phyloP scores from a whole-genome alignment of 1,140 invertebrate genomes.

The Drosophila varians region DNA sequence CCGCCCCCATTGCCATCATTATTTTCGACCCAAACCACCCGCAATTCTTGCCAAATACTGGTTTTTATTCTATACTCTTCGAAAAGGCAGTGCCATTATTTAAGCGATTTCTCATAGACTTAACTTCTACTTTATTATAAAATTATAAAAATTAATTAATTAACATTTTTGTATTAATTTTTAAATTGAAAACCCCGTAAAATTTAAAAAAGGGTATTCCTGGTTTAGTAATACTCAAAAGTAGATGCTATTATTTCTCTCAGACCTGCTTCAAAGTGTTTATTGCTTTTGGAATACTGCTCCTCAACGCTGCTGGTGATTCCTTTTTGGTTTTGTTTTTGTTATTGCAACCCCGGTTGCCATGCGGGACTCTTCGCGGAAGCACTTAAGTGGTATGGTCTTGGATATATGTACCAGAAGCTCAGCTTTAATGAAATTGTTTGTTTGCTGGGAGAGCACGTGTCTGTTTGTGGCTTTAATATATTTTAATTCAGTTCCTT shows the following conservation, averaged over 20 bases:
- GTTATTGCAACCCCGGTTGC: conserved; percentile 52
- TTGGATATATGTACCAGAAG: neutral
- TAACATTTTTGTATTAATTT: no score
- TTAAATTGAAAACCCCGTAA: no score
- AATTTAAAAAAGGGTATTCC: no score
- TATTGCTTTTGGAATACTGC: conserved; percentile 43
- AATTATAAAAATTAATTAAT: no score
- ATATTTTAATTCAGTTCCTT: conserved; percentile 44
- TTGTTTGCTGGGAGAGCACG: conserved; percentile 1
- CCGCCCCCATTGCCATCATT: conserved; percentile 4
- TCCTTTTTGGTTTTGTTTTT: conserved; percentile 27
- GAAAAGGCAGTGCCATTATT: no score
- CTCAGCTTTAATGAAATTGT: conserved; percentile 60
- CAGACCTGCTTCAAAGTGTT: conserved; percentile 32
- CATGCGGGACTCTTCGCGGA: conserved; percentile 25
- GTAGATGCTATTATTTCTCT: neutral
- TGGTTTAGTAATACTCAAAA: neutral
- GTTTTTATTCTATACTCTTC: no score
- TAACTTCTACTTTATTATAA: no score
- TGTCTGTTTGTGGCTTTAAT: conserved; percentile 45
- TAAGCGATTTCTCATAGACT: no score
- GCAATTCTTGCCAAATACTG: neutral
- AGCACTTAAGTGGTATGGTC: neutral
- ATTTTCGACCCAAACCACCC: conserved; percentile 13
- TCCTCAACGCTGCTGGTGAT: conserved; percentile 13